Evolutionary conservation across 2,113 vertebrate species (phyloP).

Genomic region (Arvicanthis niloticus): DNA sequence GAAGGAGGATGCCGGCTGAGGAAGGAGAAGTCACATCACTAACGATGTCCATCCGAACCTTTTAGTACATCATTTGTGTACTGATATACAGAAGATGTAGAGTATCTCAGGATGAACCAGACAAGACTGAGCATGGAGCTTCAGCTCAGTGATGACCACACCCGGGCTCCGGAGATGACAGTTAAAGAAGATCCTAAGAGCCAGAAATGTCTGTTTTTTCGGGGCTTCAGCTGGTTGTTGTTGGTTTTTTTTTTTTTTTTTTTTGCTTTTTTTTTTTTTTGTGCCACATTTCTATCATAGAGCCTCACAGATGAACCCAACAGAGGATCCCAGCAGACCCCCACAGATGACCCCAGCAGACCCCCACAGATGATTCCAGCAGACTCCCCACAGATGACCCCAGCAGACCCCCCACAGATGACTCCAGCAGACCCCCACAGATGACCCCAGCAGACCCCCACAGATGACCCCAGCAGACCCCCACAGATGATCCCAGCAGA

Average conservation of each 20-base stretch:
- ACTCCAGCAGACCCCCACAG: neutral
- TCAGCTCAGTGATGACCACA: neutral
- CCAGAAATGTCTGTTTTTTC: neutral
- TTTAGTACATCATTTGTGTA: neutral
- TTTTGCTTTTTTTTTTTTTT: too few relatives aligned
- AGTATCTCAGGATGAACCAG: neutral
- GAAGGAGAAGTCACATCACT: neutral
- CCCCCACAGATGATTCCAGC: too few relatives aligned
- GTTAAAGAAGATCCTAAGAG: neutral
- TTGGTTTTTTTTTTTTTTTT: too few relatives aligned
- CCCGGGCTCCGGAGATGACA: neutral
- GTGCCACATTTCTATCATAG: neutral
- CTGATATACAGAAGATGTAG: neutral
- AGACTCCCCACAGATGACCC: neutral
- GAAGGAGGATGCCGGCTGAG: neutral
- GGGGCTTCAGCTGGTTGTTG: neutral
- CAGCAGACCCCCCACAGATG: neutral
- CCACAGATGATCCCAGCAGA: neutral
- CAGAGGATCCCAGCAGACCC: neutral
- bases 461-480: too few relatives aligned
- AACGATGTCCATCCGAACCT: neutral
- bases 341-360: neutral
- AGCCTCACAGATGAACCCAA: neutral
- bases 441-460: neutral
- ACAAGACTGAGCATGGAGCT: neutral